Evolutionary conservation across 2,888 invertebrate genomes (phyloP).

Genomic region (Mesochorus sp.): DNA sequence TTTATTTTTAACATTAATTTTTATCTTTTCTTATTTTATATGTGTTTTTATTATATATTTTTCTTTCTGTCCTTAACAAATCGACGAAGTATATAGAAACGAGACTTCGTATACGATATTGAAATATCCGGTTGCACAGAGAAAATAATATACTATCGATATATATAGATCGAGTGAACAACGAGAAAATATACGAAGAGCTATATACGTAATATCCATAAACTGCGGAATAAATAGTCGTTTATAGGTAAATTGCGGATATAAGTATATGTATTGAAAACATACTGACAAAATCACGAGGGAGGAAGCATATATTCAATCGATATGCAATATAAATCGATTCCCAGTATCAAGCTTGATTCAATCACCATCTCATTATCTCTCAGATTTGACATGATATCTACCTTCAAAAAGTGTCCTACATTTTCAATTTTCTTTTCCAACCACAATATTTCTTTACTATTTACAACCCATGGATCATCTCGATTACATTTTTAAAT

Average conservation of each 20-base stretch:
- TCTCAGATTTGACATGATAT: too few relatives aligned
- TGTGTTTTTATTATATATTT: neutral
- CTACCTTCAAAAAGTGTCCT: too few relatives aligned
- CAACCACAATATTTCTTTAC: too few relatives aligned
- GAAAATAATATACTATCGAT: constrained; percentile 20
- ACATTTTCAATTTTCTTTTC: too few relatives aligned
- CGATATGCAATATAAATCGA: neutral
- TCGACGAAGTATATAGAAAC: constrained; percentile 19
- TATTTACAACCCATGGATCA: too few relatives aligned
- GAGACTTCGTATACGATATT: constrained; percentile 32
- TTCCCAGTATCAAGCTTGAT: too few relatives aligned
- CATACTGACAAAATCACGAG: neutral
- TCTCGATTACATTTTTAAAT: too few relatives aligned
- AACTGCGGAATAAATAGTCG: constrained; percentile 19
- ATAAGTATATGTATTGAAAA: constrained; percentile 13
- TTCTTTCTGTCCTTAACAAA: constrained; percentile 2
- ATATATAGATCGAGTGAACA: constrained; percentile 11
- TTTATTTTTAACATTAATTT: too few relatives aligned
- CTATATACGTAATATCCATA: constrained; percentile 11
- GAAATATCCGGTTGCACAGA: constrained; percentile 20
- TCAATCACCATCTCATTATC: too few relatives aligned
- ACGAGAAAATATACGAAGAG: constrained; percentile 8
- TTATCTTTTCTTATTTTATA: constrained; percentile 17
- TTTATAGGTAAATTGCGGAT: constrained; percentile 17
- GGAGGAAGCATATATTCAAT: neutral